Evolutionary conservation across 2,888 invertebrate species (phyloP).

Genomic region (Callimorpha dominula): DNA sequence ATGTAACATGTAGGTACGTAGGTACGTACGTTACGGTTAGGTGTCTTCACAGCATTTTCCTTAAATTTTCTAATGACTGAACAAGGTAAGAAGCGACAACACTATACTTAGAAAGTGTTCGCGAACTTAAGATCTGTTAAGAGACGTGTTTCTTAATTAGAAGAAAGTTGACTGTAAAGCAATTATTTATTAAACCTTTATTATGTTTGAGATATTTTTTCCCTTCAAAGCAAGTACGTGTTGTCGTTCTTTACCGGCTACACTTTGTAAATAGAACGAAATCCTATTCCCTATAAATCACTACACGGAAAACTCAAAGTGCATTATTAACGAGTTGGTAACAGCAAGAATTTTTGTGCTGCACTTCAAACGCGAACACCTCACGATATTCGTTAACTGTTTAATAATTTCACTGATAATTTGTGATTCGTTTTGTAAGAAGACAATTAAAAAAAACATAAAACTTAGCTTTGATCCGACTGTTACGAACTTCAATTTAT

Average conservation of each 20-base stretch:
- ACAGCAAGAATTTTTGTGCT: conserved; percentile 58
- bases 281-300: conserved; percentile 50
- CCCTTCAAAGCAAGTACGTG: neutral
- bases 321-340: conserved; percentile 76
- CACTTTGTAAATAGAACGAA: conserved; percentile 23
- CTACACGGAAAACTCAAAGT: conserved; percentile 63
- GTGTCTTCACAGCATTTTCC: conserved; percentile 30
- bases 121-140: neutral
- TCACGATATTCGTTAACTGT: conserved; percentile 52
- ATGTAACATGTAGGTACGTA: neutral
- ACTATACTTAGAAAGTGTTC: neutral
- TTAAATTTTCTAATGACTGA: conserved; percentile 23
- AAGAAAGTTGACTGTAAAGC: neutral
- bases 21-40: neutral
- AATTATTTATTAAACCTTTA: no score
- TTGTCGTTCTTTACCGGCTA: neutral
- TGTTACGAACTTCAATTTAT: conserved; percentile 79
- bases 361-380: conserved; percentile 44
- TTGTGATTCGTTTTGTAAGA: conserved; percentile 21
- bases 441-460: conserved; percentile 36
- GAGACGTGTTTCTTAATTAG: neutral
- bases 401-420: conserved; percentile 51
- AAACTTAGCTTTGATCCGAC: conserved; percentile 57
- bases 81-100: conserved; percentile 3
- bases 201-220: no score